These are phyloP conservation scores for Tinea trinotella DNA, from an alignment of 2,888 invertebrate genomes.

Conservation along the genomic window DNA sequence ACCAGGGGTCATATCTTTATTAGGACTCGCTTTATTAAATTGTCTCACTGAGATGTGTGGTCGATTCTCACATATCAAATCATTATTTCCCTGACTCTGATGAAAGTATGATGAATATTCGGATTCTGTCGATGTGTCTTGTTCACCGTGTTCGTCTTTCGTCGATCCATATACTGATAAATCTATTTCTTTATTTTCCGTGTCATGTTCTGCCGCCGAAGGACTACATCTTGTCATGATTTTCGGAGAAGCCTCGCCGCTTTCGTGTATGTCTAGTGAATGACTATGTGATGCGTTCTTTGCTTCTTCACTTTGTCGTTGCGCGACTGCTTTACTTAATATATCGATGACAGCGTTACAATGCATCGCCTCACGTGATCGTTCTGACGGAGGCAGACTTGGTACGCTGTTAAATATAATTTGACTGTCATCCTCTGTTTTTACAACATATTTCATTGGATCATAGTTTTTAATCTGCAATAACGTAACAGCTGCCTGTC, in stretches of 20 bases:
- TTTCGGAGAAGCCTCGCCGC: slow-evolving; percentile 32
- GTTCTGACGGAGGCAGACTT: slow-evolving; percentile 68
- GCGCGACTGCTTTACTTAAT: slow-evolving; percentile 65
- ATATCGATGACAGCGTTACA: slow-evolving; percentile 68
- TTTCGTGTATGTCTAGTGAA: slow-evolving; percentile 48
- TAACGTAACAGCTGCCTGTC: slow-evolving; percentile 66
- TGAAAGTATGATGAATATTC: slow-evolving; percentile 39
- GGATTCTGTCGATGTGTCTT: slow-evolving; percentile 35
- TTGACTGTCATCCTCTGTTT: slow-evolving; percentile 63
- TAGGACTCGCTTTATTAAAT: slow-evolving; percentile 38
- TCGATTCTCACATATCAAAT: slow-evolving; percentile 52
- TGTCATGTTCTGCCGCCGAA: slow-evolving; percentile 41
- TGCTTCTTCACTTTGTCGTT: slow-evolving; percentile 62
- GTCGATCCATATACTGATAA: slow-evolving; percentile 56
- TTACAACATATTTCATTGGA: slow-evolving; percentile 58
- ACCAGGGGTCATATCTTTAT: slow-evolving; percentile 63
- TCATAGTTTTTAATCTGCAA: slow-evolving; percentile 69
- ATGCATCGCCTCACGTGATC: slow-evolving; percentile 67
- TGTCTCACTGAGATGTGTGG: slow-evolving; percentile 45
- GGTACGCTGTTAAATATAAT: slow-evolving; percentile 74
- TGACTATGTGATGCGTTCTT: slow-evolving; percentile 50
- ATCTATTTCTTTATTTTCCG: slow-evolving; percentile 64
- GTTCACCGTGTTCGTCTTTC: slow-evolving; percentile 51
- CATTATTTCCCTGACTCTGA: slow-evolving; percentile 33
- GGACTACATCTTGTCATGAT: slow-evolving; percentile 16